phyloP scores from a whole-genome alignment of 2,888 invertebrate species.

The Agapostemon virescens region DNA sequence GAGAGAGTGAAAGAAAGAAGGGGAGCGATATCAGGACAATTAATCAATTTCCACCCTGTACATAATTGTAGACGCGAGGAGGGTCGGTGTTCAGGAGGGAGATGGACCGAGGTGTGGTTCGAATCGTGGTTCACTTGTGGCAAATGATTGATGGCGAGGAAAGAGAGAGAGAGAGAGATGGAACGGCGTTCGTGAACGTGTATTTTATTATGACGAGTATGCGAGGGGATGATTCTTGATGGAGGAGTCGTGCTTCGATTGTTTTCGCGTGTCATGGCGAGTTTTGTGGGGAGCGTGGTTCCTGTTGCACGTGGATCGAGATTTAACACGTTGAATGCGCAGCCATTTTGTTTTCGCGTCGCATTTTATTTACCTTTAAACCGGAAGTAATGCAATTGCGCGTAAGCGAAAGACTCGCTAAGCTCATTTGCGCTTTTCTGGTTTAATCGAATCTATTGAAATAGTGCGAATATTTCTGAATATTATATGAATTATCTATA shows the following conservation, averaged over 20 bases:
- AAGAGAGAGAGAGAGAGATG: not conserved
- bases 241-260: not conserved
- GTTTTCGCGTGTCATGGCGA: not conserved
- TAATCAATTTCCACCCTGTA: slow-evolving; percentile 65
- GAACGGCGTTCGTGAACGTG: slow-evolving; percentile 74
- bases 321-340: too few relatives aligned
- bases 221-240: not conserved
- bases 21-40: slow-evolving; percentile 62
- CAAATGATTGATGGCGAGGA: not conserved
- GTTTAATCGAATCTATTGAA: too few relatives aligned
- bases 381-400: too few relatives aligned
- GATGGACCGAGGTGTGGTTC: slow-evolving; percentile 13
- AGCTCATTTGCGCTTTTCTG: too few relatives aligned
- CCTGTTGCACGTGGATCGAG: not conserved
- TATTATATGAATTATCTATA: too few relatives aligned
- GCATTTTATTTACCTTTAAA: too few relatives aligned
- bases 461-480: too few relatives aligned
- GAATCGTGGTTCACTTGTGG: slow-evolving; percentile 4
- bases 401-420: too few relatives aligned
- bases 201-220: slow-evolving; percentile 75
- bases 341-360: too few relatives aligned
- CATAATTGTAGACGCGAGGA: slow-evolving; percentile 46
- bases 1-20: slow-evolving; percentile 34
- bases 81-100: slow-evolving; percentile 2
- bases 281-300: not conserved